Evolutionary conservation across 2,888 invertebrate species (phyloP), one percentile per base, ranked within the genome.

Genomic region (Nowickia ferox): DNA sequence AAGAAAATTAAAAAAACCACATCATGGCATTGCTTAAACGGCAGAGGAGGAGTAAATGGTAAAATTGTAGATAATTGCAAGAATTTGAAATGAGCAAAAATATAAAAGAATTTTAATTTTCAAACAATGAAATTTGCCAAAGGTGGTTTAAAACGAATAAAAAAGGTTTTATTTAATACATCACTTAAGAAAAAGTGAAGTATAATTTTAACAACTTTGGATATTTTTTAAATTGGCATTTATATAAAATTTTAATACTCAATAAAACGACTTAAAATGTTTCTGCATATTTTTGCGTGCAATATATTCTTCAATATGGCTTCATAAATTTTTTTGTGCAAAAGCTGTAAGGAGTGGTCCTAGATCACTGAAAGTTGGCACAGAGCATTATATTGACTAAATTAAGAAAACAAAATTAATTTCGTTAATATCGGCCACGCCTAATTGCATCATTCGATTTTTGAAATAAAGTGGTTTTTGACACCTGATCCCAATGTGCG

Each of bases 31-130:
- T 44, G 63, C 22, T 53, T 38, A 22, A 66, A 30, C 22, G 48
- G 30, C 30, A 42, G 9, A 8, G 15, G 22, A 44, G 30, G 51
- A 30, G 51, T 42, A 22, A 61, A 68, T 59, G 13, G 40, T 42
- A 51, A 75, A 68, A 68, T 69, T 59, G 59, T 30, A 51, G 69
- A 59, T 78, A 69, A 69, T 78, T 78, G 30, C 61, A 61, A 22
- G 61, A 69, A 61, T 69, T 51, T 9, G 11, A 38, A 48, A 48
- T 59, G 57, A 57, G 13, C 30, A 17, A 44, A 77, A 57, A 38
- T 30, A 30, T n/a, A 30, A 53, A 63, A n/a, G 13, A 10, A 42
- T 63, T 53, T 38, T 22, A 17, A 40, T 75, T 55, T 44, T n/a
- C 22, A 65, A 53, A 44, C 53, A 63, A 65, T 30, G 19, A 55